Evolutionary conservation across 2,888 invertebrate genomes (phyloP).

Genomic region (Steromphala cineraria): DNA sequence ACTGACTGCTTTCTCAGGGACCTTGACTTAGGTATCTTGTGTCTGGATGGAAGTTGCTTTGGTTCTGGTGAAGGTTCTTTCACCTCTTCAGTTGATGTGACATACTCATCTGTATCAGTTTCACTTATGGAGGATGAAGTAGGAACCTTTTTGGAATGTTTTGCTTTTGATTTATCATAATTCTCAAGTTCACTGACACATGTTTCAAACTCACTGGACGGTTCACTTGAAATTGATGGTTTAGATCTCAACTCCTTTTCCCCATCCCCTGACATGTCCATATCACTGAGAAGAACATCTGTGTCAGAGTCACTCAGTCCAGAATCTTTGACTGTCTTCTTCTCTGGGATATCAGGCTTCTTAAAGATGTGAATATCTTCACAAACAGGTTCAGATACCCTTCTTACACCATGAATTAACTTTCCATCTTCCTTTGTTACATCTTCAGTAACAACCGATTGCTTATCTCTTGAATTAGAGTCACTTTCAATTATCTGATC

Average conservation of each 20-base stretch:
- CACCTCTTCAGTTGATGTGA: neutral
- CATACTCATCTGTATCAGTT: neutral
- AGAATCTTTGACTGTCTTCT: neutral
- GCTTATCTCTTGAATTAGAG: no score
- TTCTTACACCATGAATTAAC: neutral
- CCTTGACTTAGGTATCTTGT: neutral
- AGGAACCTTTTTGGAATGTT: neutral
- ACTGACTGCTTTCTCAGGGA: neutral
- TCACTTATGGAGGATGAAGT: neutral
- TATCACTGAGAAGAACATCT: neutral
- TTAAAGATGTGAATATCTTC: neutral
- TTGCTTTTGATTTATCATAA: neutral
- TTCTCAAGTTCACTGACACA: neutral
- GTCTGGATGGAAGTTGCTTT: neutral
- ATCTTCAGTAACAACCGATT: no score
- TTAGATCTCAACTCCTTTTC: neutral
- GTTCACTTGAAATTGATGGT: neutral
- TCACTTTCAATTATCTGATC: no score
- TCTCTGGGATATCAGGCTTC: neutral
- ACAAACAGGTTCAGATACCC: neutral
- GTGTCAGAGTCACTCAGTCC: neutral
- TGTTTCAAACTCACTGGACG: neutral
- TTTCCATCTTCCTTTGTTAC: neutral
- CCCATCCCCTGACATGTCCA: slow-evolving; percentile 16
- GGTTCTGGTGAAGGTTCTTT: neutral